Percentiles rank a stretch among this genome's conserved stretches.
Evolutionary conservation across 1,140 invertebrate genomes (phyloP).

Genomic region (Drosophila nigromelanica): DNA sequence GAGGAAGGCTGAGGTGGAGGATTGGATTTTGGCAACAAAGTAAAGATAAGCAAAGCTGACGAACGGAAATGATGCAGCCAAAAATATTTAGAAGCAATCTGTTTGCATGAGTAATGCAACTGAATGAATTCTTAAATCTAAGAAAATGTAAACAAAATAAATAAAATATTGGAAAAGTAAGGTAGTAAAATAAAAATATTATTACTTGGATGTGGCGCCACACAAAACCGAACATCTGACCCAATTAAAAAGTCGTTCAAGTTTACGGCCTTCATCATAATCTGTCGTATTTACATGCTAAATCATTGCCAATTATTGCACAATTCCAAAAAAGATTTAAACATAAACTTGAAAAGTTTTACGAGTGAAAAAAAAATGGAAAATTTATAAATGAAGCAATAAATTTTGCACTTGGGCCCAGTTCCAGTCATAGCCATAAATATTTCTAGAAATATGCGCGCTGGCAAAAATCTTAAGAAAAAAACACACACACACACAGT

Average conservation of each 20-base stretch:
- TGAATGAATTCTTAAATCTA: background rate
- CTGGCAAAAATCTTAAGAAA: background rate
- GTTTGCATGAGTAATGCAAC: background rate
- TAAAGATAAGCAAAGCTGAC: constrained; percentile 20
- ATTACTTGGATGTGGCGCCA: background rate
- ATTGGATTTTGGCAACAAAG: constrained; percentile 34
- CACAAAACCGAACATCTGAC: constrained; percentile 32
- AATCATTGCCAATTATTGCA: constrained; percentile 70
- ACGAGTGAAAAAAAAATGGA: constrained; percentile 16
- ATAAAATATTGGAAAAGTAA: constrained; percentile 2
- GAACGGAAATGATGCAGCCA: constrained; percentile 49
- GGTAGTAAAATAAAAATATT: background rate
- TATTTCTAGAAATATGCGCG: constrained; percentile 43
- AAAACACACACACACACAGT: constrained; percentile 4
- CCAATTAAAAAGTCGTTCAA: constrained; percentile 68
- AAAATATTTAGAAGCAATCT: constrained; percentile 4
- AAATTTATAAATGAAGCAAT: constrained; percentile 61
- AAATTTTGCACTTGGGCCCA: constrained; percentile 65
- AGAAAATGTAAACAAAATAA: constrained; percentile 3
- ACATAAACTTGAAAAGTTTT: constrained; percentile 52
- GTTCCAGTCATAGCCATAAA: constrained; percentile 48
- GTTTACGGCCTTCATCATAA: constrained; percentile 67
- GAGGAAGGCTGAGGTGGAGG: too few species aligned
- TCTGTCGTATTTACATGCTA: constrained; percentile 50
- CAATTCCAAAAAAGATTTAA: constrained; percentile 51